phyloP scores from a whole-genome alignment of 1,140 invertebrate genomes.

The Sitodiplosis mosellana region DNA sequence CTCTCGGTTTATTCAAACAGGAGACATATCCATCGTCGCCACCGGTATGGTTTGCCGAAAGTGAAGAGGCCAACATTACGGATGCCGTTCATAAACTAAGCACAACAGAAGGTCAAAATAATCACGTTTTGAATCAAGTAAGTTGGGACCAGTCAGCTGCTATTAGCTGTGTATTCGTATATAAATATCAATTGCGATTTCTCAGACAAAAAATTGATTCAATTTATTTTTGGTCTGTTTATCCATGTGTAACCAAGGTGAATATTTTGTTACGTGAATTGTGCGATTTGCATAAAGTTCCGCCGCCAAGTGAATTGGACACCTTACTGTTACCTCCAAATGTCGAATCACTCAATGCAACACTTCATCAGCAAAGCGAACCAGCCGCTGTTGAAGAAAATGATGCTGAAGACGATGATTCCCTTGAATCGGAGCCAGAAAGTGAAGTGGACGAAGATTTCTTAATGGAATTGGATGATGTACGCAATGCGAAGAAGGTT shows the following conservation, averaged over 20 bases:
- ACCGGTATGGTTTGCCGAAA: slow-evolving; percentile 97
- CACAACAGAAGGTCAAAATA: slow-evolving; percentile 80
- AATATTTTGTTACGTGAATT: slow-evolving; percentile 76
- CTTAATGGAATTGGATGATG: slow-evolving; percentile 89
- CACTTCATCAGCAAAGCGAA: slow-evolving; percentile 10
- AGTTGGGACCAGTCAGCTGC: no score
- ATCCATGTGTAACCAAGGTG: slow-evolving; percentile 38
- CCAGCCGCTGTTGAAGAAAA: slow-evolving; percentile 29
- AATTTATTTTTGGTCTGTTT: background rate
- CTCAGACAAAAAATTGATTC: background rate
- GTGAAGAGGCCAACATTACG: slow-evolving; percentile 84
- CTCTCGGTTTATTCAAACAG: slow-evolving; percentile 33
- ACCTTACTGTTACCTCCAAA: slow-evolving; percentile 46
- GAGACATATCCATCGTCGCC: slow-evolving; percentile 95
- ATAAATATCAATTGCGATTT: no score
- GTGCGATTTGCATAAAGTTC: slow-evolving; percentile 68
- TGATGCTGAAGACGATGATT: slow-evolving; percentile 56
- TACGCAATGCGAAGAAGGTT: slow-evolving; percentile 25
- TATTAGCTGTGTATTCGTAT: no score
- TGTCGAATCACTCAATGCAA: slow-evolving; percentile 23
- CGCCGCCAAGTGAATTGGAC: slow-evolving; percentile 70
- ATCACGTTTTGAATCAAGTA: slow-evolving; percentile 75
- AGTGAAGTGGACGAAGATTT: slow-evolving; percentile 79
- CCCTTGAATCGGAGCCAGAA: slow-evolving; percentile 46
- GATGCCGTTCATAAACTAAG: slow-evolving; percentile 86